phyloP scores from a whole-genome alignment of 2,888 invertebrate species.

The Lasiommata megera region DNA sequence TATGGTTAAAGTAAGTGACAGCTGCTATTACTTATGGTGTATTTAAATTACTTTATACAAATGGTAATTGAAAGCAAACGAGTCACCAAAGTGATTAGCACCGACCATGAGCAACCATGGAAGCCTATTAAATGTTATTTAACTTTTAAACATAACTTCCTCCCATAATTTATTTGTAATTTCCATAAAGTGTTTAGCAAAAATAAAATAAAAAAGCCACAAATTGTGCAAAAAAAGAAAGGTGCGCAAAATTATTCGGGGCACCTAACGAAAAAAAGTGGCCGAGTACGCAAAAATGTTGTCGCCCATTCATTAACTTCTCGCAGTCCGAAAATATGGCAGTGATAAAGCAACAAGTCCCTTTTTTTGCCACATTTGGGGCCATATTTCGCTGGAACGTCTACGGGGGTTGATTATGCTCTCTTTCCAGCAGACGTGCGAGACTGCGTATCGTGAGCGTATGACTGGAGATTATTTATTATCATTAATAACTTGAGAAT shows the following conservation, averaged over 20 bases:
- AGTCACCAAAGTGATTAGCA: too few species aligned
- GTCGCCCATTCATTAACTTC: conserved; percentile 44
- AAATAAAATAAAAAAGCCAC: not conserved
- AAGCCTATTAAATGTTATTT: too few species aligned
- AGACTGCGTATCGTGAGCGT: not conserved
- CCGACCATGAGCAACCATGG: too few species aligned
- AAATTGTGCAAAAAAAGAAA: not conserved
- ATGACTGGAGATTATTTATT: too few species aligned
- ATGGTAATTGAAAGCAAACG: too few species aligned
- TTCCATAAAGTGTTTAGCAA: not conserved
- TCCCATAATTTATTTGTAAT: not conserved
- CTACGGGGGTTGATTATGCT: conserved; percentile 15
- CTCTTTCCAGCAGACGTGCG: not conserved
- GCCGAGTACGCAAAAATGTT: conserved; percentile 25
- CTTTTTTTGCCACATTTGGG: conserved; percentile 67
- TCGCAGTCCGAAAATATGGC: conserved; percentile 55
- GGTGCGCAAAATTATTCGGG: not conserved
- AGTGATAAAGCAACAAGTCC: conserved; percentile 76
- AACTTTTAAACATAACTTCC: not conserved
- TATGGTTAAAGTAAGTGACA: too few species aligned
- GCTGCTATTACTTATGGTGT: too few species aligned
- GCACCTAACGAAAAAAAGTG: not conserved
- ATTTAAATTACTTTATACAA: too few species aligned
- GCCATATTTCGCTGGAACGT: conserved; percentile 48
- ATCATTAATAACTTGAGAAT: too few species aligned